Percentiles rank a stretch among this genome's conserved stretches.
Evolutionary conservation across 2,888 invertebrate genomes (phyloP).

Genomic region (Dinocampus coccinellae): DNA sequence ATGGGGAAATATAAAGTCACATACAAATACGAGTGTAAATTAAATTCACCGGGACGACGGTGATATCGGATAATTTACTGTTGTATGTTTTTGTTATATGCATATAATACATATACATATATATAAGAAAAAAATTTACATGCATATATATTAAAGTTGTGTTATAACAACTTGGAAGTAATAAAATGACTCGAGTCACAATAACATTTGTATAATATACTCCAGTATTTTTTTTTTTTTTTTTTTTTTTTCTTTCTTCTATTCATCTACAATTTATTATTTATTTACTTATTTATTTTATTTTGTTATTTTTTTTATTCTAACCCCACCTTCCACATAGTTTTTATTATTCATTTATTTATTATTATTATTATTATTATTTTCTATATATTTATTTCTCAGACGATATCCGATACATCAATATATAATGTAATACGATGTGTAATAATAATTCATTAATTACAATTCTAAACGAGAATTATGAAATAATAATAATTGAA

Average conservation of each 20-base stretch:
- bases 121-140: neutral
- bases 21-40: conserved; percentile 61
- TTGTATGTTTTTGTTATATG: conserved; percentile 55
- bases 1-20: conserved; percentile 65
- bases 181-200: conserved; percentile 50
- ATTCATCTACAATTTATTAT: neutral
- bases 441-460: too few relatives aligned
- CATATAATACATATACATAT: neutral
- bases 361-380: neutral
- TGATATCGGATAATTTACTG: conserved; percentile 61
- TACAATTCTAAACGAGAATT: too few relatives aligned
- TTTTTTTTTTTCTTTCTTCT: neutral
- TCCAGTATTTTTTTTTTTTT: neutral
- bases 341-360: neutral
- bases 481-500: too few relatives aligned
- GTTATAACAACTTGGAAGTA: conserved; percentile 50
- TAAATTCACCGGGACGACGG: conserved; percentile 57
- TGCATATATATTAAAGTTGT: neutral
- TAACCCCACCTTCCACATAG: too few relatives aligned
- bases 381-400: neutral
- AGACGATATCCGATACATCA: neutral
- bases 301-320: neutral
- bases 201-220: neutral
- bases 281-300: neutral
- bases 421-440: too few relatives aligned